These are phyloP conservation scores for Branchipolynoe longqiensis DNA, from an alignment of 2,888 invertebrate genomes.

Conservation along the genomic window DNA sequence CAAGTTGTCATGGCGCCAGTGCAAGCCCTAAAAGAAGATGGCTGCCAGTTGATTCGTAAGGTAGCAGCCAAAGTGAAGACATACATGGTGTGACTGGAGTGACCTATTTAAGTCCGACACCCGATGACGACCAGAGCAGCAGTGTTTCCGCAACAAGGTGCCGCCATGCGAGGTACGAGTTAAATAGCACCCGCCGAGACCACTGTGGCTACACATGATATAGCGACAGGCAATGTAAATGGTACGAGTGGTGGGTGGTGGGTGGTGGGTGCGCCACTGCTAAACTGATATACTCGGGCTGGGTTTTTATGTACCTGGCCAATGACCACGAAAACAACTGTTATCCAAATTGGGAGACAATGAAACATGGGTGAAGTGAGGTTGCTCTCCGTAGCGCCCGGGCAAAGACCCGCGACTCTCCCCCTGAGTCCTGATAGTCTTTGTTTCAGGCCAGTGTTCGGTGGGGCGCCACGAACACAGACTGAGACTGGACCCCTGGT, in stretches of 20 bases:
- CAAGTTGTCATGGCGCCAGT: constrained; percentile 26
- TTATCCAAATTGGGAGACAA: constrained; percentile 49
- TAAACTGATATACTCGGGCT: too few species aligned
- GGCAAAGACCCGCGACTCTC: constrained; percentile 41
- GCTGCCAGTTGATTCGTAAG: not conserved
- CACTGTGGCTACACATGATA: constrained; percentile 54
- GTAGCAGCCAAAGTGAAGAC: constrained; percentile 39
- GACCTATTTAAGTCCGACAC: constrained; percentile 23
- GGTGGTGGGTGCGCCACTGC: constrained; percentile 29
- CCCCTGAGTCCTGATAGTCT: constrained; percentile 10
- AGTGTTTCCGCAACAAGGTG: not conserved
- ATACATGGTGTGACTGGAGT: constrained; percentile 21
- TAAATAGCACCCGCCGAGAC: constrained; percentile 23
- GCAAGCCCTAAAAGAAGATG: constrained; percentile 46
- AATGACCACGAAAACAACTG: constrained; percentile 55
- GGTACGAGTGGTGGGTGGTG: constrained; percentile 22
- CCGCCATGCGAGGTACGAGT: not conserved
- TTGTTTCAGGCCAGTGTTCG: constrained; percentile 44
- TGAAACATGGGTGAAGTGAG: constrained; percentile 46
- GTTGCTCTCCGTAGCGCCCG: constrained; percentile 45
- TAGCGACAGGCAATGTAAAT: constrained; percentile 8
- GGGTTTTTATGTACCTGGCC: constrained; percentile 47
- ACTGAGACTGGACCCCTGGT: constrained; percentile 42
- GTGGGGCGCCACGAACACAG: constrained; percentile 49
- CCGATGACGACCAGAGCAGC: not conserved